Percentiles rank a stretch among this genome's conserved stretches.
Evolutionary conservation across 2,797 vertebrate species (phyloP).

Genomic region (Parotocinclus haroldoi): DNA sequence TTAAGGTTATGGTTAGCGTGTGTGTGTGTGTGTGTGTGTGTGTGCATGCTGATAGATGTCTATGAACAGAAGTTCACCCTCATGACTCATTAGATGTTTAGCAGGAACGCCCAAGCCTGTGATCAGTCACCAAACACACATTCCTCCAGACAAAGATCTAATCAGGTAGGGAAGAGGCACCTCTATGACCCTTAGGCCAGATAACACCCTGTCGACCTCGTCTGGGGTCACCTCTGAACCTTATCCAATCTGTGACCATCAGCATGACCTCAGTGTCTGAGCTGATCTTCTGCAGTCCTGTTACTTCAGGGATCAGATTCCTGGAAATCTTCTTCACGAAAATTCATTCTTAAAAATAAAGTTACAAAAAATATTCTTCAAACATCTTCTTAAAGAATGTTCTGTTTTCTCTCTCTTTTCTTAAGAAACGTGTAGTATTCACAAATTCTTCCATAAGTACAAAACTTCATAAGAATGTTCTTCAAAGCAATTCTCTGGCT

Average conservation of each 20-base stretch:
- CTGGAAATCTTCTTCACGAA: too few relatives aligned
- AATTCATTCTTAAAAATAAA: too few relatives aligned
- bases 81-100: slow-evolving; percentile 39
- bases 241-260: slow-evolving; percentile 26
- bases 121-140: slow-evolving; percentile 44
- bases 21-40: neutral
- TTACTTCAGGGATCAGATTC: too few relatives aligned
- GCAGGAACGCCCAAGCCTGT: slow-evolving; percentile 21
- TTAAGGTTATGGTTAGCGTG: neutral
- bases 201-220: slow-evolving; percentile 28
- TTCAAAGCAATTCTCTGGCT: too few relatives aligned
- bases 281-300: too few relatives aligned
- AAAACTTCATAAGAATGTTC: too few relatives aligned
- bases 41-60: slow-evolving; percentile 8
- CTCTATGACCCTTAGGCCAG: slow-evolving; percentile 48
- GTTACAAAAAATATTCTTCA: too few relatives aligned
- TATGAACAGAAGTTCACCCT: slow-evolving; percentile 18
- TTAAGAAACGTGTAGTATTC: too few relatives aligned
- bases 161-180: slow-evolving; percentile 49
- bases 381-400: too few relatives aligned
- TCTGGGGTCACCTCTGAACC: slow-evolving; percentile 28
- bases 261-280: slow-evolving; percentile 12
- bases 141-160: slow-evolving; percentile 42
- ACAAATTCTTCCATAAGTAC: too few relatives aligned
- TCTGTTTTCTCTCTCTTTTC: too few relatives aligned